Base-by-base conservation (phyloP, 1,140 invertebrate genomes). In the Procambarus virginalis region DNA sequence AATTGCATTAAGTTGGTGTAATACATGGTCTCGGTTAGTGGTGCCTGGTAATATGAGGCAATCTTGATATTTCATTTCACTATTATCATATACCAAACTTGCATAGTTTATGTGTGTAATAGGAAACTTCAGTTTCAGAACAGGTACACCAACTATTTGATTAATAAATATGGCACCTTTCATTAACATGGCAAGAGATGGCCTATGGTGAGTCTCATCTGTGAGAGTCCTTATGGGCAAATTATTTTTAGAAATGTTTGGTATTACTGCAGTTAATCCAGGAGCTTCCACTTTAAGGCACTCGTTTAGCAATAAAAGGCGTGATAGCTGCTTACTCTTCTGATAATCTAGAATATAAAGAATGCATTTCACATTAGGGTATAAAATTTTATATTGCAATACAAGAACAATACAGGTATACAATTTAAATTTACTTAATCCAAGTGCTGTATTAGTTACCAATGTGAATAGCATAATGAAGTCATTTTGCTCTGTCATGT, bases 291-390 rank as follows among this genome's bases (percentile, higher is more conserved):
- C 55, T 51, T 73, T 81, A 8, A 88, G 8, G 51, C 77, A 60
- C 48, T 88, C 34, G 51, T 88, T 46, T 17, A 88, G n/a, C 79
- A 45, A 75, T 34, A 81, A 6, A 49, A 88, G 79, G n/a, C 86
- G 48, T 22, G 86, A 88, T 17, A 88, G 64, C 60, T 75, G 86
- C 64, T 88, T 88, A 20, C 86, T 88, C n/a, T 78, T 88, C 68
- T 88, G 86, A 45, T 88, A 81, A 20, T 64, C 86, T 88, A 83
- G n/a, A 83, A 70, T 55, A n/a, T 45, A 83, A 49, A 48, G 49
- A 9, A 78, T 78, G 2, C 49, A 78, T 9, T 20, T 64, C 10
- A 14, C 9, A 77, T 46, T 77, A 34, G 34, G 34, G 34, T 34
- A 34, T 34, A 34, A 34, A 34, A 34, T 34, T 34, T 34, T 34